Conservation (phyloP, 2,888 invertebrate species). For the Rhodophaea formosa region DNA sequence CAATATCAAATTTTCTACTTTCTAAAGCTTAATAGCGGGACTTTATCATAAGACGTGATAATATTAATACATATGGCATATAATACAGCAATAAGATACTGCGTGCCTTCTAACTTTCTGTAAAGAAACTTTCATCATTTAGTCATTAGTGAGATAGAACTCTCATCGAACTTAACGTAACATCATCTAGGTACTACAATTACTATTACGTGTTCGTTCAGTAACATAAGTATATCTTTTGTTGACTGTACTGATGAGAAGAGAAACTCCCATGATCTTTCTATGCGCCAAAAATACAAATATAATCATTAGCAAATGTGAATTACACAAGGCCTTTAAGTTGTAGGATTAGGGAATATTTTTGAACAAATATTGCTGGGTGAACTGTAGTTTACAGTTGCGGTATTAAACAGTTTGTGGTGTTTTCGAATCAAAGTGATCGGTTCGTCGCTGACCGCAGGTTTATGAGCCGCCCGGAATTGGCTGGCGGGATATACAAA, state of each 20-base stretch:
- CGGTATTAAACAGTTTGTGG: slow-evolving; percentile 51
- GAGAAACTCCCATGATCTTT: slow-evolving; percentile 33
- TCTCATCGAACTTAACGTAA: too few relatives aligned
- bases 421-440: slow-evolving; percentile 70
- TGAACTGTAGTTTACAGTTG: slow-evolving; percentile 17
- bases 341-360: slow-evolving; percentile 14
- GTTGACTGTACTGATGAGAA: slow-evolving; percentile 20
- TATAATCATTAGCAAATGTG: not conserved
- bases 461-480: slow-evolving; percentile 59
- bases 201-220: not conserved
- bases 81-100: too few relatives aligned
- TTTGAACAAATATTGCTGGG: not conserved
- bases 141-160: too few relatives aligned
- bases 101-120: too few relatives aligned
- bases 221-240: slow-evolving; percentile 20
- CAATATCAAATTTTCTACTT: too few relatives aligned
- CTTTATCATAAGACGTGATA: too few relatives aligned
- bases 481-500: slow-evolving; percentile 62
- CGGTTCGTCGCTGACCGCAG: slow-evolving; percentile 54
- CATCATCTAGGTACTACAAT: too few relatives aligned
- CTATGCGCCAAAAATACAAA: not conserved
- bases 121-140: too few relatives aligned
- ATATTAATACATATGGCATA: too few relatives aligned
- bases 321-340: slow-evolving; percentile 10
- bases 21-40: too few relatives aligned